Conservation (phyloP, 2,888 invertebrate species). For the Troides helena region DNA sequence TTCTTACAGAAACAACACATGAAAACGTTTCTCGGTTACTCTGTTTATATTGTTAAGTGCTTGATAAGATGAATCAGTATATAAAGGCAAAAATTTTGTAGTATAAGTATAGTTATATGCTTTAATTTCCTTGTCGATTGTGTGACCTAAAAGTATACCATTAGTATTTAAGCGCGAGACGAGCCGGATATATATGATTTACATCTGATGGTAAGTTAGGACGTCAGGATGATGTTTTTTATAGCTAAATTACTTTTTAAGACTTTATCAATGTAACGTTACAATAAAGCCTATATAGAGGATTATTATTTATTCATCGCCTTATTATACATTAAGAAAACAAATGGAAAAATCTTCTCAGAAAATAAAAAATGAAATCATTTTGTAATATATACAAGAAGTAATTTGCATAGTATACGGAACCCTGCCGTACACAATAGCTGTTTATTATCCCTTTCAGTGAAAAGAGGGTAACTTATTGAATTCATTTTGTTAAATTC, state of each 20-base stretch:
- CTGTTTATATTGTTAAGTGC: not conserved
- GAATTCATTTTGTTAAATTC: constrained; percentile 6
- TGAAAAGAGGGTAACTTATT: constrained; percentile 3
- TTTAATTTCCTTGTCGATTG: not conserved
- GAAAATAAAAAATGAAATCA: not conserved
- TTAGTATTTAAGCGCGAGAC: not conserved
- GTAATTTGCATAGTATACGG: not conserved
- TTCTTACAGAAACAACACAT: not conserved
- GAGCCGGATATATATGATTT: too few species aligned
- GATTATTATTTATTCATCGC: too few species aligned
- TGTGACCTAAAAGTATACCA: not conserved
- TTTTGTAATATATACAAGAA: not conserved
- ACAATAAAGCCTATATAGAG: too few species aligned
- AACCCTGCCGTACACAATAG: not conserved
- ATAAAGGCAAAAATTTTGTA: not conserved
- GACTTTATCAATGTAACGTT: too few species aligned
- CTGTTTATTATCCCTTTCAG: not conserved
- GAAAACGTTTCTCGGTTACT: not conserved
- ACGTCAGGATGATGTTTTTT: too few species aligned
- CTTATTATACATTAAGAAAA: too few species aligned
- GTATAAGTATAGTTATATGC: not conserved
- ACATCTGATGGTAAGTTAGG: too few species aligned
- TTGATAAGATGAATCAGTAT: not conserved
- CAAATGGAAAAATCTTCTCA: too few species aligned
- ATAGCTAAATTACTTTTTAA: too few species aligned